Conservation (phyloP, 2,888 invertebrate genomes). For the Acleris laterana region DNA sequence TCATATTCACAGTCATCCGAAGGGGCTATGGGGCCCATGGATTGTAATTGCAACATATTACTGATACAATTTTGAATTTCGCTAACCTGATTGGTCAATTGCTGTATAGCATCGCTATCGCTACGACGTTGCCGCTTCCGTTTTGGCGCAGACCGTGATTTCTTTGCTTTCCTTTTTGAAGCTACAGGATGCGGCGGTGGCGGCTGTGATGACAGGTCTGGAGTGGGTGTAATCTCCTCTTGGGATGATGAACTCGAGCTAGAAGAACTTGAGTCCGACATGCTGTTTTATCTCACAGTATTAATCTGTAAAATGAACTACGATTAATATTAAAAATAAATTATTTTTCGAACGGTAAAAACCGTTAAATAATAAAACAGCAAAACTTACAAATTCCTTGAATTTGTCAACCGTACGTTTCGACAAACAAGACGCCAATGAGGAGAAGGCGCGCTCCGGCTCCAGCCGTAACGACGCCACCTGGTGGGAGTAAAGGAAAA, state of each 20-base stretch:
- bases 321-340: neutral
- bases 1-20: neutral
- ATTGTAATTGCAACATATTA: neutral
- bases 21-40: neutral
- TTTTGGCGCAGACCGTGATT: neutral
- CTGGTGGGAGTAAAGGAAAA: too few species aligned
- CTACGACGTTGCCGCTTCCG: neutral
- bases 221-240: slow-evolving; percentile 2
- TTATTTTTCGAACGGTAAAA: neutral
- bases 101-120: neutral
- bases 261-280: neutral
- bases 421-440: slow-evolving; percentile 7
- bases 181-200: neutral
- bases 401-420: neutral
- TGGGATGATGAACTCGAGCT: slow-evolving; percentile 1
- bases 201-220: neutral
- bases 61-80: neutral
- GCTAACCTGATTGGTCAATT: neutral
- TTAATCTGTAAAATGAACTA: neutral
- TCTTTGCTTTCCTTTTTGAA: neutral
- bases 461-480: too few species aligned
- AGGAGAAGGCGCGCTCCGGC: too few species aligned
- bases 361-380: neutral
- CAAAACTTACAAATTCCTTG: neutral
- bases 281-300: neutral